Evolutionary conservation across 2,888 invertebrate genomes (phyloP), one percentile per base, ranked within the genome.

Genomic region (Mamestra brassicae): DNA sequence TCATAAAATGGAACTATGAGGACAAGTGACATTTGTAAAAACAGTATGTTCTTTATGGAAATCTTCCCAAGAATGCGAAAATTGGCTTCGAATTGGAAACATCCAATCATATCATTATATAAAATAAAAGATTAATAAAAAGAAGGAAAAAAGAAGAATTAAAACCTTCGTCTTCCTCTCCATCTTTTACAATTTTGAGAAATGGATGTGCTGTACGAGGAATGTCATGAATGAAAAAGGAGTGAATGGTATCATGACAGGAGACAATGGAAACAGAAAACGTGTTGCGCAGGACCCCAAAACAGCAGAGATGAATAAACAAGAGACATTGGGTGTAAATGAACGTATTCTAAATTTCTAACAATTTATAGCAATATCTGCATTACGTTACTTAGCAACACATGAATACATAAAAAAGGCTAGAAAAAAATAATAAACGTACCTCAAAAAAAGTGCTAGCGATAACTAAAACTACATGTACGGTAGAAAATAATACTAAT

Each of bases 401-500:
- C 47, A 47, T 13, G 13, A 4, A 15, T 4, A 47, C 47, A 47
- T 13, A n/a, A 54, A 50, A 52, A 38, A 76, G 11, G 54, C n/a
- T 15, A 52, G 0, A 4, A n/a, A 3, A 34, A 52, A 50, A 47
- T 26, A 7, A 3, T 17, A 68, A 61, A 86, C 92, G 92, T 85
- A 95, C 96, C 92, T 94, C 92, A 54, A 83, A 76, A 77, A 93
- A 93, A 11, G 97, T 97, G 84, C 95, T 96, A 71, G 94, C 88
- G 66, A 97, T 89, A 80, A 98, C 96, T 80, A 97, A 90, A 75
- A 97, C 89, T 58, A 97, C 97, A 89, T 98, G 98, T 2, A 96
- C 93, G 5, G 97, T 93, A 60, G 97, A 97, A 69, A 98, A 97
- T 55, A 97, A 90, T 72, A 97, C 95, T 89, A 98, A 97, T 66